phyloP scores from a whole-genome alignment of 2,888 invertebrate genomes.

The Micoletzkya japonica region DNA sequence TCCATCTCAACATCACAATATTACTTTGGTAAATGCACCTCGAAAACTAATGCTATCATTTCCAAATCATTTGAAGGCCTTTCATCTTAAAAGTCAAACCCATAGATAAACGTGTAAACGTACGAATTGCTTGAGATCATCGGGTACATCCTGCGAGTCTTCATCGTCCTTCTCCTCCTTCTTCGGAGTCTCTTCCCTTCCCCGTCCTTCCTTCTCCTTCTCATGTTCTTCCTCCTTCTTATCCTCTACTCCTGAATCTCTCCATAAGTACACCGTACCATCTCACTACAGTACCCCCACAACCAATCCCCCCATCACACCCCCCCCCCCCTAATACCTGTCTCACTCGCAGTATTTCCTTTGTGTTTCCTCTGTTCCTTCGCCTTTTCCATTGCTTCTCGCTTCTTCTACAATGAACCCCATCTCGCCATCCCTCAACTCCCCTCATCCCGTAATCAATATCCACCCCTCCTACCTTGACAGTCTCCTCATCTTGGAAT shows the following conservation, averaged over 20 bases:
- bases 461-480: slow-evolving; percentile 35
- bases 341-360: slow-evolving; percentile 7
- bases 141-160: slow-evolving; percentile 27
- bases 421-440: background rate
- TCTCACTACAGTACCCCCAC: background rate
- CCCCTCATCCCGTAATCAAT: background rate
- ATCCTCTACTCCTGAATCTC: no score
- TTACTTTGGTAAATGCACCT: background rate
- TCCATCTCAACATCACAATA: slow-evolving; percentile 38
- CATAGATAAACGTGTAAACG: slow-evolving; percentile 1
- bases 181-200: slow-evolving; percentile 31
- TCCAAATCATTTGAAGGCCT: background rate
- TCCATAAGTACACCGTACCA: background rate
- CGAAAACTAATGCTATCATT: background rate
- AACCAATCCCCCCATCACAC: no score
- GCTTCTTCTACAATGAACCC: slow-evolving; percentile 67
- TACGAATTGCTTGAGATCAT: slow-evolving; percentile 28
- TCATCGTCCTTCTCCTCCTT: slow-evolving; percentile 27
- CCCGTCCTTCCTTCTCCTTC: slow-evolving; percentile 34
- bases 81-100: background rate
- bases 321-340: background rate
- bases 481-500: slow-evolving; percentile 35
- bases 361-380: slow-evolving; percentile 39
- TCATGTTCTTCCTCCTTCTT: slow-evolving; percentile 28
- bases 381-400: slow-evolving; percentile 74